These are phyloP conservation scores for Stramonita haemastoma DNA, from an alignment of 2,888 invertebrate genomes.

Conservation along the genomic window DNA sequence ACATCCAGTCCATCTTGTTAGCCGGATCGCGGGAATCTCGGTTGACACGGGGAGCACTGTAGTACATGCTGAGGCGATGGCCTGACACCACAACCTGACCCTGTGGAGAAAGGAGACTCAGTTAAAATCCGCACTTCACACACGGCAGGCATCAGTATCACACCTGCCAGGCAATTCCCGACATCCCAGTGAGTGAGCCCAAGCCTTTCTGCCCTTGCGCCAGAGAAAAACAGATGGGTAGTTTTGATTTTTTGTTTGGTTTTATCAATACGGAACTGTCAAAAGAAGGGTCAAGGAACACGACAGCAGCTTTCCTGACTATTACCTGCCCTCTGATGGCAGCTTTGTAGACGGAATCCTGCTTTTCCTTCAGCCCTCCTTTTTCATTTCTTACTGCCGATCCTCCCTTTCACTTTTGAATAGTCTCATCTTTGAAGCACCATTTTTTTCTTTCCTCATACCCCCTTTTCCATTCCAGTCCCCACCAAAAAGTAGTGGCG, in stretches of 20 bases:
- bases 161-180: constrained; percentile 25
- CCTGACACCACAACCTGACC: constrained; percentile 66
- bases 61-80: constrained; percentile 65
- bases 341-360: background rate
- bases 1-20: constrained; percentile 77
- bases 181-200: constrained; percentile 39
- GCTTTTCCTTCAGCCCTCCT: background rate
- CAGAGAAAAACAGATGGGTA: constrained; percentile 5
- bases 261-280: background rate
- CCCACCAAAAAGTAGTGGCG: too few relatives aligned
- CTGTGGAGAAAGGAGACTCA: constrained; percentile 52
- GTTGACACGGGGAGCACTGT: constrained; percentile 66
- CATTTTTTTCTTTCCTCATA: too few relatives aligned
- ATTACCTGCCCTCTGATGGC: constrained; percentile 6
- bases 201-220: constrained; percentile 32
- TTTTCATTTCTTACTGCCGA: background rate
- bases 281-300: background rate
- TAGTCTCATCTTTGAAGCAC: too few relatives aligned
- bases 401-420: background rate
- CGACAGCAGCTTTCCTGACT: background rate
- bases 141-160: background rate
- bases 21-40: constrained; percentile 59
- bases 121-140: background rate
- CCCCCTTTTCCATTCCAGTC: too few relatives aligned
- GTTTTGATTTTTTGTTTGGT: background rate